Evolutionary conservation across 2,888 invertebrate species (phyloP), one percentile per base, ranked within the genome.

Genomic region (Ommatoiulus sabulosus): DNA sequence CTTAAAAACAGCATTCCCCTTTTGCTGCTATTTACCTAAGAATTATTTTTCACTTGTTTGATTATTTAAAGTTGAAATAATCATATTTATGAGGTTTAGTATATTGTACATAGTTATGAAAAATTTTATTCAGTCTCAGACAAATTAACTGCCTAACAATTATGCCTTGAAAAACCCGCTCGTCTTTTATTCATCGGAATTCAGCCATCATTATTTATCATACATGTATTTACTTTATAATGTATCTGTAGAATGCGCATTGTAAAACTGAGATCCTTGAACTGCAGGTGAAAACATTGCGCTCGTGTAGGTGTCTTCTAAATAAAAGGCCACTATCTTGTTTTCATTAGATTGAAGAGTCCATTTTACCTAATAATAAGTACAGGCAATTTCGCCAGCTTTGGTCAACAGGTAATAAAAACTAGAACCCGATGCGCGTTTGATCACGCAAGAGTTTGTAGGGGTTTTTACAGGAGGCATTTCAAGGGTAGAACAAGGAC

Each of bases 401-500:
- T 8, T 80, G 35, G 35, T 80, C 80, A 80, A 35, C 12, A 5
- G 4, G 15, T 2, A 43, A 12, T 35, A 80, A 72, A 72, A 72
- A 72, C 80, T 3, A 80, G 15, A 43, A 80, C 15, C 35, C 35
- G 35, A 43, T 24, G 80, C 35, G 6, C 35, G 6, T 24, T 80
- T 80, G 35, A 35, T 80, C 35, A 80, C 12, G 35, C 15, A 80
- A 80, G 57, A 63, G 6, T 15, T 80, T 43, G 35, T 24, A 10
- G 57, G 17, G 57, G 80, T 10, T 80, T 10, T 80, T 80, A 15
- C 12, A 35, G 80, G 35, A 80, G 80, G 35, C 5, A 43, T 80
- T 80, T 80, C 80, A 80, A 80, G 80, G 80, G 35, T 80, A 80
- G 35, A 35, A 80, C 35, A 80, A 80, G 80, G 80, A 80, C 80